Base-by-base conservation (phyloP, 2,113 vertebrate species). In the Atlantisia rogersi region DNA sequence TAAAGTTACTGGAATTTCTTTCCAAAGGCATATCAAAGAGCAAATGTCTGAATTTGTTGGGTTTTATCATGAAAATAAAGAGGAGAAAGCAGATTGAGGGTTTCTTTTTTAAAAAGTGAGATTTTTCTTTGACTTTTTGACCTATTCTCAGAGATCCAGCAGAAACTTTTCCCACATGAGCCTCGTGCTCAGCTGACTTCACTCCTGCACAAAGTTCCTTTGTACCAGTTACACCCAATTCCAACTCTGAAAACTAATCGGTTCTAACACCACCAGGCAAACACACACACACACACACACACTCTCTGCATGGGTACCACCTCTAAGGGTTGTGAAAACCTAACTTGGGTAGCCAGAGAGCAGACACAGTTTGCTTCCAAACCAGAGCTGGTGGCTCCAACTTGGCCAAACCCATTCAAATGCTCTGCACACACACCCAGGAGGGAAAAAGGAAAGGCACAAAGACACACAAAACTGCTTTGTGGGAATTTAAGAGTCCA, bases 241-340 rank as follows among this genome's bases (percentile, higher is more conserved):
- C 76, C 44, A 80, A 22, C 55, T n/a, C 79, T 25, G 48, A 62
- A 86, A 93, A 74, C 6, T 1, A 15, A 63, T 37, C 53, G 63
- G 11, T 56, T 81, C 79, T 60, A 78, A 37, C 67, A 59, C 11
- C 52, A 40, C 17, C 0, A 0, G 44, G 70, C 67, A 80, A 65
- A 82, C 65, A 31, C 68, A 11, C 0, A 32, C 67, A 31, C 68
- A 11, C 0, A 32, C 67, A 40, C 39, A 29, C 67, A 11, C 0
- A 32, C 67, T 19, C 53, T 79, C 35, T 42, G 55, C 0, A 0
- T 15, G 18, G 40, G 15, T 9, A 28, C 20, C 13, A 35, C 37
- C 58, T 48, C 0, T 1, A 12, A 91, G 55, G 32, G 64, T 56
- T 42, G 31, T 42, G 16, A 67, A 82, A 85, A 62, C 35, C 42